Percentiles rank a stretch among this genome's conserved stretches.
These are phyloP conservation scores for Mantis religiosa DNA, from an alignment of 2,888 invertebrate genomes.

Conservation along the genomic window DNA sequence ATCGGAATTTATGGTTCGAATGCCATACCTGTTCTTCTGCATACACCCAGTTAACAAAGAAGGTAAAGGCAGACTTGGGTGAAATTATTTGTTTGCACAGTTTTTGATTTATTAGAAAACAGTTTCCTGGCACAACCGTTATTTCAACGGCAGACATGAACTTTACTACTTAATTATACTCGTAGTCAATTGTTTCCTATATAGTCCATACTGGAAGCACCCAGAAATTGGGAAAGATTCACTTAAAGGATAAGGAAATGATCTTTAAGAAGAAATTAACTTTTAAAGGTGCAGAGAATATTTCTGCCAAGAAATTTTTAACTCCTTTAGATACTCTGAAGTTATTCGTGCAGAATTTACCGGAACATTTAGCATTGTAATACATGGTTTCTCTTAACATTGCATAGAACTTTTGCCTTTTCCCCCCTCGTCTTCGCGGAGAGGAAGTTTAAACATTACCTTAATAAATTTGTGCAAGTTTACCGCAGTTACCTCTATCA, in stretches of 20 bases:
- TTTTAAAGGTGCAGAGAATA: neutral
- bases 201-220: neutral
- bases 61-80: too few relatives aligned
- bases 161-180: too few relatives aligned
- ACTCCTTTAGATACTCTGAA: neutral
- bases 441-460: neutral
- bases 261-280: neutral
- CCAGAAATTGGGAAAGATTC: neutral
- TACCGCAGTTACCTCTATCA: neutral
- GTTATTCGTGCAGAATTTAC: neutral
- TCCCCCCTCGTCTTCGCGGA: neutral
- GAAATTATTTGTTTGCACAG: too few relatives aligned
- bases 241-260: neutral
- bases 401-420: neutral
- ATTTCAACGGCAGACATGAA: too few relatives aligned
- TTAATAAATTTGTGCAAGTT: neutral
- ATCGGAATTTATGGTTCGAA: too few relatives aligned
- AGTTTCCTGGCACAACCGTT: too few relatives aligned
- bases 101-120: too few relatives aligned
- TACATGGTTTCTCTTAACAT: neutral
- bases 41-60: too few relatives aligned
- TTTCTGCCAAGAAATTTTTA: neutral
- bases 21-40: too few relatives aligned
- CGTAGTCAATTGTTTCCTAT: neutral
- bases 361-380: neutral